phyloP scores from a whole-genome alignment of 2,113 vertebrate species.

The Motacilla tschutschensis region DNA sequence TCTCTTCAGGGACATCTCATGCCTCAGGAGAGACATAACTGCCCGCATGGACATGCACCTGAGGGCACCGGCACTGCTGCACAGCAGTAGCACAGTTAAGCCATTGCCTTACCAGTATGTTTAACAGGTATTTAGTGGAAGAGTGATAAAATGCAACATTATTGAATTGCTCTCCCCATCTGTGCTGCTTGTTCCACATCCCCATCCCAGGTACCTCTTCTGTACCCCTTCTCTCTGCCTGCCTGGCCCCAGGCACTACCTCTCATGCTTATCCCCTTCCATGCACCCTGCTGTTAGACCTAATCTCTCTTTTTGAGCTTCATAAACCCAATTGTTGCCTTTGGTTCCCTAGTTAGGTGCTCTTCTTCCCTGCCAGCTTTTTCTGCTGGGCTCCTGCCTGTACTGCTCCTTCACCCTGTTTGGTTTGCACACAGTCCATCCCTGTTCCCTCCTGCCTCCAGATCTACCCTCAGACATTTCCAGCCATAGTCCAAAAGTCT shows the following conservation, averaged over 20 bases:
- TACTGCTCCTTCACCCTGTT: not conserved
- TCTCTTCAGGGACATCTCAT: not conserved
- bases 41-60: not conserved
- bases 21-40: not conserved
- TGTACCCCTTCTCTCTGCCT: not conserved
- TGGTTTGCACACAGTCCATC: not conserved
- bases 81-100: not conserved
- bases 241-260: not conserved
- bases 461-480: not conserved
- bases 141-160: fast-evolving
- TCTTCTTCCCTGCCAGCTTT: not conserved
- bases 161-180: not conserved
- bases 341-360: fast-evolving
- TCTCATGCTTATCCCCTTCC: not conserved
- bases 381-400: not conserved
- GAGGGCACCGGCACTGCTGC: not conserved
- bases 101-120: not conserved
- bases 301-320: not conserved
- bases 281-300: not conserved
- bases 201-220: not conserved
- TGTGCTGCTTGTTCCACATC: not conserved
- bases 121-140: not conserved
- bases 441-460: not conserved
- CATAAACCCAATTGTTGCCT: not conserved
- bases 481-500: not conserved